Evolutionary conservation across 2,797 vertebrate genomes (phyloP), one percentile per base, ranked within the genome.

Genomic region (Craterocephalus amniculus): DNA sequence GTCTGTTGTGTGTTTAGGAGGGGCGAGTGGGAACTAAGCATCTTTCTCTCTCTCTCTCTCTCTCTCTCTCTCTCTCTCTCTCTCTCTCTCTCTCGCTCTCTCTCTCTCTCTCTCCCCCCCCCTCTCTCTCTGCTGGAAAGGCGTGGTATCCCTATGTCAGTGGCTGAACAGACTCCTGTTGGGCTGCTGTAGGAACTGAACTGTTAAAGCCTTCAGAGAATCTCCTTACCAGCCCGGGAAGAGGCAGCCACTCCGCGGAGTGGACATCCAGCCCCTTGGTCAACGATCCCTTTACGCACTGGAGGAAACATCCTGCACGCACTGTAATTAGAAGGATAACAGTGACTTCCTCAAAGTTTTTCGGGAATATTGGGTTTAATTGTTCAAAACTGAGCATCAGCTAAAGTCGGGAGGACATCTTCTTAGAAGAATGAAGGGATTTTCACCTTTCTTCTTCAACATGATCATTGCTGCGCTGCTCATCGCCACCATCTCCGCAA

Each of bases 391-490:
- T 38, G 31, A 31, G 48, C 45, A 36, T 51, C 20, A 24, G 1
- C 8, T 8, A 22, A 59, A 67, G 24, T 22, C 34, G 32, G 24
- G 40, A 49, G 58, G 4, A 67, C 48, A 56, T 70, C 71, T 58
- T n/a, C 12, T 26, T 10, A 34, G 18, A 67, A 88, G 24, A 60
- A 94, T 88, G 83, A 90, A 80, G 90, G 93, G 83, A 81, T 87
- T 89, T 85, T 76, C 71, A 57, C 49, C 18, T 84, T 76, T 88
- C 38, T 38, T 45, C 62, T 51, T 40, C 63, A 58, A 11, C 26
- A 34, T 80, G 72, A 34, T 91, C 63, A 27, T 91, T 52, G 7
- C 76, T 55, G 76, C 78, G 35, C 69, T 92, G 3, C 80, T 92
- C n/a, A 1, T 87, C 79, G 32, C 74, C 56, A 66, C 56, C 14